These are phyloP conservation scores for Microchrysa polita DNA, from an alignment of 2,888 invertebrate genomes.

Conservation along the genomic window DNA sequence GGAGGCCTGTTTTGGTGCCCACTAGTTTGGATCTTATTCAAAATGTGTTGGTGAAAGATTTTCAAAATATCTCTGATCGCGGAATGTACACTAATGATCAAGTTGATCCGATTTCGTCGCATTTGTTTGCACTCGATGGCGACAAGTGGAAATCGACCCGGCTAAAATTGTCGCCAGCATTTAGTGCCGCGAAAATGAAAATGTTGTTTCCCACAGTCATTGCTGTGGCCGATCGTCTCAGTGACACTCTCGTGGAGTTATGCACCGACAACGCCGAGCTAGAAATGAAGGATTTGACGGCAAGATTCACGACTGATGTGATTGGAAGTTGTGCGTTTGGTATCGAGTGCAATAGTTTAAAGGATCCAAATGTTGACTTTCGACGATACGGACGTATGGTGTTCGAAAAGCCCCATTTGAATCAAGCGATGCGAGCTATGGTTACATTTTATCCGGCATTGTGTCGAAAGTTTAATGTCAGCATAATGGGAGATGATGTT, in stretches of 20 bases:
- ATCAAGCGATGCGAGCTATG: neutral
- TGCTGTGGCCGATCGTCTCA: conserved; percentile 51
- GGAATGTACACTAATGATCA: conserved; percentile 54
- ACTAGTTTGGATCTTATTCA: conserved; percentile 54
- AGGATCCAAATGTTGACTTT: conserved; percentile 54
- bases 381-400: conserved; percentile 50
- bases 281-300: conserved; percentile 63
- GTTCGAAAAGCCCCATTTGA: conserved; percentile 42
- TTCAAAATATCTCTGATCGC: conserved; percentile 55
- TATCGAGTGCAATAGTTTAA: conserved; percentile 56
- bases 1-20: conserved; percentile 45
- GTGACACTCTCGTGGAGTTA: conserved; percentile 50
- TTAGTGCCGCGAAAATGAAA: conserved; percentile 64
- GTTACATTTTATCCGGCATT: neutral
- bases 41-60: conserved; percentile 56
- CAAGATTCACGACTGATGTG: conserved; percentile 63
- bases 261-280: conserved; percentile 50
- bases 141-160: conserved; percentile 62
- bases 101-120: conserved; percentile 55
- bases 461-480: conserved; percentile 48
- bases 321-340: conserved; percentile 63
- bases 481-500: conserved; percentile 54
- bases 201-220: conserved; percentile 58
- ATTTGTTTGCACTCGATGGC: conserved; percentile 56
- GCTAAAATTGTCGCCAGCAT: conserved; percentile 61